A percentile compares a stretch with the other conserved stretches of the same genome.
These are phyloP conservation scores for Beris chalybata DNA, from an alignment of 2,888 invertebrate genomes.

Conservation along the genomic window DNA sequence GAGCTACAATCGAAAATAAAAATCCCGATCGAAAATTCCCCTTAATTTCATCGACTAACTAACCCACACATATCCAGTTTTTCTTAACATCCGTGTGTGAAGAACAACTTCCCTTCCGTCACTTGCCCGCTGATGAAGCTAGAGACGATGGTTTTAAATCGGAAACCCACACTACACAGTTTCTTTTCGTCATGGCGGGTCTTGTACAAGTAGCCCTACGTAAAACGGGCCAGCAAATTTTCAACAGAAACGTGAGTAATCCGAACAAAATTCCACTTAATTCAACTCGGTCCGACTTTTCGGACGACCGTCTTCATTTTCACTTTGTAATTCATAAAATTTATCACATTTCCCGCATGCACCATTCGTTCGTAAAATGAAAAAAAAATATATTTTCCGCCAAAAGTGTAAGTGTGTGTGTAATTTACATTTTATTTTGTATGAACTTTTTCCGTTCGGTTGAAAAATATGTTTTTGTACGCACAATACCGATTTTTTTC, in stretches of 20 bases:
- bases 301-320: neutral
- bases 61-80: neutral
- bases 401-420: neutral
- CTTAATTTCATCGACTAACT: no score
- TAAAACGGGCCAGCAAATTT: slow-evolving; percentile 51
- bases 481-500: no score
- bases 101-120: neutral
- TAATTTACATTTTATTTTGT: neutral
- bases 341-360: neutral
- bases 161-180: slow-evolving; percentile 18
- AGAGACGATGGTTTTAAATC: neutral
- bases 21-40: no score
- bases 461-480: slow-evolving; percentile 4
- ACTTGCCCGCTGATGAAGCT: neutral
- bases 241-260: slow-evolving; percentile 56
- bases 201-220: slow-evolving; percentile 61
- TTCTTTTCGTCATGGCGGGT: slow-evolving; percentile 61
- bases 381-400: neutral
- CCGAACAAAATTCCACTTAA: neutral
- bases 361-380: neutral
- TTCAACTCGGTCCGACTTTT: neutral
- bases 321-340: neutral
- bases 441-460: neutral
- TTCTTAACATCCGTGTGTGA: no score
- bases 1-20: no score